phyloP scores from a whole-genome alignment of 2,113 vertebrate species.

The Callipepla californica region DNA sequence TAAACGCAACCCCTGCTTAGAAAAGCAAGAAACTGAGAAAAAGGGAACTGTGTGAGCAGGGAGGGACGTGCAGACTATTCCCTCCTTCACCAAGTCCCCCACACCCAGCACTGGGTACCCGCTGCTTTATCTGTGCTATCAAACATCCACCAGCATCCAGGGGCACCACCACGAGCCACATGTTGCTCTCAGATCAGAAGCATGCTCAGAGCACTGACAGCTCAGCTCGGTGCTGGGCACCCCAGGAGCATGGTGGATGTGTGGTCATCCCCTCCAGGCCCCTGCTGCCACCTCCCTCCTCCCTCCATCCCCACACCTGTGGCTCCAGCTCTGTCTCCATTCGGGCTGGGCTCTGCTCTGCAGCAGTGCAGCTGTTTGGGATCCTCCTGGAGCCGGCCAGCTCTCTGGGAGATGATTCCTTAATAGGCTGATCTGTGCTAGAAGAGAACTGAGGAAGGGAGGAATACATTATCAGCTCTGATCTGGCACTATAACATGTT shows the following conservation, averaged over 20 bases:
- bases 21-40: not conserved
- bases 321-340: not conserved
- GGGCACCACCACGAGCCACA: not conserved
- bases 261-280: rapidly evolving
- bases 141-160: rapidly evolving
- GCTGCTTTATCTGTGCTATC: not conserved
- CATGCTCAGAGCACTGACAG: not conserved
- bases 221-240: not conserved
- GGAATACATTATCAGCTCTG: not conserved
- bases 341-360: rapidly evolving
- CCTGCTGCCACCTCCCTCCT: not conserved
- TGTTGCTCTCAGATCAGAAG: not conserved
- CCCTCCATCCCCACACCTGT: not conserved
- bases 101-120: not conserved
- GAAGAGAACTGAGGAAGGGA: not conserved
- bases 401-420: not conserved
- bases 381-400: not conserved
- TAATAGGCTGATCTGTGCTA: not conserved
- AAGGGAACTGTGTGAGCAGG: not conserved
- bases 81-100: rapidly evolving
- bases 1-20: not conserved
- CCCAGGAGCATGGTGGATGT: not conserved
- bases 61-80: not conserved
- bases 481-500: not conserved
- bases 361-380: rapidly evolving